Percentiles rank a stretch among this genome's conserved stretches.
Conservation (phyloP, 2,888 invertebrate genomes). For the Pyrrhosoma nymphula region DNA sequence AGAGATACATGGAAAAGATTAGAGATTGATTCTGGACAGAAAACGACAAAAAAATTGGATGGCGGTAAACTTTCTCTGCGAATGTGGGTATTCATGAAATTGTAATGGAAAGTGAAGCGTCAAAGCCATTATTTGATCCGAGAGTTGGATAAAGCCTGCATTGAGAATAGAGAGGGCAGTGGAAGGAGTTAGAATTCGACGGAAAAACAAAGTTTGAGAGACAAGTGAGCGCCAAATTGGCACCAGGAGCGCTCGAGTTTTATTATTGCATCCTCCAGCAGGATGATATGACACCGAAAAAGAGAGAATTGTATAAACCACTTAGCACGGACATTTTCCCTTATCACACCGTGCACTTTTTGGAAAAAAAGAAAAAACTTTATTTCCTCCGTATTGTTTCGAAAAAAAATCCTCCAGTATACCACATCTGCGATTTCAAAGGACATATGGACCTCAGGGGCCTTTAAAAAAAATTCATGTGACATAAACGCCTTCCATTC, state of each 20-base stretch:
- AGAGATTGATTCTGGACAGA: no score
- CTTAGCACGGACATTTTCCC: background rate
- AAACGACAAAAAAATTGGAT: no score
- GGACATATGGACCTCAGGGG: background rate
- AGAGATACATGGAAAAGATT: no score
- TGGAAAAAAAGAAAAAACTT: background rate
- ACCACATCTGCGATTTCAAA: background rate
- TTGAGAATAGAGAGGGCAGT: background rate
- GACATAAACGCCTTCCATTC: no score
- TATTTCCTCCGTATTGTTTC: background rate
- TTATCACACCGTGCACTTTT: background rate
- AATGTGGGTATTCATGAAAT: no score
- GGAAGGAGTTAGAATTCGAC: background rate
- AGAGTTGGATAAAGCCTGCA: background rate
- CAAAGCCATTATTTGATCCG: no score
- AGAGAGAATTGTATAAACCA: background rate
- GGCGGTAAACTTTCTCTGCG: no score
- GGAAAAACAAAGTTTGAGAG: background rate
- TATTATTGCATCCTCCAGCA: background rate
- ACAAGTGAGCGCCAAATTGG: background rate
- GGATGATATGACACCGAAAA: background rate
- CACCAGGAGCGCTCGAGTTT: background rate
- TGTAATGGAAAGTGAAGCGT: no score
- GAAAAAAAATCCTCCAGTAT: background rate
- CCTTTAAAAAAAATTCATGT: background rate